Conservation (phyloP, 2,113 vertebrate species). For the Benitochromis conjunctus region DNA sequence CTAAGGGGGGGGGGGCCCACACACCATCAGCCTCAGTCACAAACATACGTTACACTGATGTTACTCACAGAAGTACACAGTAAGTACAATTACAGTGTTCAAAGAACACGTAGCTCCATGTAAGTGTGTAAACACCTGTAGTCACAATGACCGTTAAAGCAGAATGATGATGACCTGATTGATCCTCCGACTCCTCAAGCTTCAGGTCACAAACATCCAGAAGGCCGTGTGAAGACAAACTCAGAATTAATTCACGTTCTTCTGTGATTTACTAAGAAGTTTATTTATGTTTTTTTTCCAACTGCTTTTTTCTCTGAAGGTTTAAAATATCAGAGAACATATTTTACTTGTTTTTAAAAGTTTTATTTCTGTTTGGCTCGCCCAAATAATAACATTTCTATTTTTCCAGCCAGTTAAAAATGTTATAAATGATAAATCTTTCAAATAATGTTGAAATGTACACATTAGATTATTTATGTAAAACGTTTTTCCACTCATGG, state of each 20-base stretch:
- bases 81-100: accelerated
- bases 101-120: not conserved
- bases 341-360: not conserved
- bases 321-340: not conserved
- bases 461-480: not conserved
- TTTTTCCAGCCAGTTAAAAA: not conserved
- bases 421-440: not conserved
- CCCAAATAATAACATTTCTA: not conserved
- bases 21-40: no score
- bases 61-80: not conserved
- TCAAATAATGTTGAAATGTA: not conserved
- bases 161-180: not conserved
- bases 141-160: accelerated
- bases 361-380: accelerated
- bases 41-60: not conserved
- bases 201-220: not conserved
- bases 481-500: accelerated
- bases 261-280: not conserved
- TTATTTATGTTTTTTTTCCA: accelerated
- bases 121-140: not conserved
- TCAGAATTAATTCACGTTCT: not conserved
- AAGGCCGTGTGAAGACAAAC: accelerated
- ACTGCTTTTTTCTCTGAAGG: not conserved
- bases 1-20: no score
- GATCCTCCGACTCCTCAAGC: not conserved